A percentile compares a stretch with the other conserved stretches of the same genome.
phyloP scores from a whole-genome alignment of 2,888 invertebrate genomes.

The Lycophotia porphyrea region DNA sequence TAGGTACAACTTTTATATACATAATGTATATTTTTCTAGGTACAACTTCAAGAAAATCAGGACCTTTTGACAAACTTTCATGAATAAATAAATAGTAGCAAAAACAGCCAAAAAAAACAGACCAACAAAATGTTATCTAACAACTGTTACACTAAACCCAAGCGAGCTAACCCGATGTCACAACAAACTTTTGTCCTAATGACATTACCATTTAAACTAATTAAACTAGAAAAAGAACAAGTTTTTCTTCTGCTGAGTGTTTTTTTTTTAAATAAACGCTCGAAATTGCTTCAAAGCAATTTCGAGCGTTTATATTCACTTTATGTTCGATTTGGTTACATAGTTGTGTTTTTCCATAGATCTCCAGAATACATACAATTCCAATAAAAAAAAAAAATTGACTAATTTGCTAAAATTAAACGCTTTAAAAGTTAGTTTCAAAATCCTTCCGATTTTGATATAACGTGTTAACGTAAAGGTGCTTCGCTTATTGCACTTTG shows the following conservation, averaged over 20 bases:
- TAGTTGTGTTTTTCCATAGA: neutral
- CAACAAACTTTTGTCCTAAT: conserved; percentile 22
- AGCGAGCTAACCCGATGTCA: neutral
- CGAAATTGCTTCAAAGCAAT: neutral
- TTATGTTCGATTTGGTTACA: neutral
- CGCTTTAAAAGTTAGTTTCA: neutral
- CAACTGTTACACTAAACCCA: conserved; percentile 7
- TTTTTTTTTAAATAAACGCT: conserved; percentile 2
- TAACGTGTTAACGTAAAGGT: neutral
- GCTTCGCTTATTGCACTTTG: no score
- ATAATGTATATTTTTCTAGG: neutral
- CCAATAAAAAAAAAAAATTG: no score
- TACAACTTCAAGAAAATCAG: neutral
- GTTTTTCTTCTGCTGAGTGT: neutral
- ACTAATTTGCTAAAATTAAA: no score
- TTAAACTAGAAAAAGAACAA: conserved; percentile 9
- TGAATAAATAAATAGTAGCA: neutral
- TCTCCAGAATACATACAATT: neutral
- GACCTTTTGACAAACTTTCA: neutral
- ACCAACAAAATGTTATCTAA: neutral
- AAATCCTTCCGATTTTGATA: neutral
- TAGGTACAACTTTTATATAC: no score
- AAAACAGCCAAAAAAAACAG: neutral
- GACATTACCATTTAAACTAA: conserved; percentile 24
- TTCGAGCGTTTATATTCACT: no score